A percentile compares a stretch with the other conserved stretches of the same genome.
These are phyloP conservation scores for Zophobas morio DNA, from an alignment of 1,140 invertebrate species.

Conservation along the genomic window DNA sequence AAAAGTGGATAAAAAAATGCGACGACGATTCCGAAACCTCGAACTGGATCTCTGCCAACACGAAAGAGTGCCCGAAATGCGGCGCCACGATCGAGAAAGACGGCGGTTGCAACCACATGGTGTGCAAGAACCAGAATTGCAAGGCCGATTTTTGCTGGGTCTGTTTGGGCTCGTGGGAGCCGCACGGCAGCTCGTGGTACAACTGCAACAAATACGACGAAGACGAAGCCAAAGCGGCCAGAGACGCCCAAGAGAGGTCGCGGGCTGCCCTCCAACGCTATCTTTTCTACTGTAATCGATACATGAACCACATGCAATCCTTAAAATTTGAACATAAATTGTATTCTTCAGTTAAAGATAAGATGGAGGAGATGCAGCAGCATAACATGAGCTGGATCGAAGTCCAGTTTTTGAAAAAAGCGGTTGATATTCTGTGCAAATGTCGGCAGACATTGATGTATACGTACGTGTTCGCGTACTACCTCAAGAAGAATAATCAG, in stretches of 20 bases:
- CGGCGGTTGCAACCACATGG: conserved; percentile 87
- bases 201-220: conserved; percentile 87
- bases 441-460: conserved; percentile 82
- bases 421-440: conserved; percentile 79
- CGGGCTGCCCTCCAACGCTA: conserved; percentile 94
- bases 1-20: conserved; percentile 85
- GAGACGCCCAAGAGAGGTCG: conserved; percentile 96
- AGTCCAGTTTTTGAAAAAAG: conserved; percentile 78
- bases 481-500: conserved; percentile 79
- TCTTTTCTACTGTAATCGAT: conserved; percentile 98
- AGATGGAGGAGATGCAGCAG: conserved; percentile 87
- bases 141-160: conserved; percentile 88
- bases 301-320: conserved; percentile 86
- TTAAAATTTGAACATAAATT: conserved; percentile 83
- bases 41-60: conserved; percentile 87
- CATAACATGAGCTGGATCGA: conserved; percentile 88
- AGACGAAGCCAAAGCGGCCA: conserved; percentile 95
- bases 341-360: conserved; percentile 74
- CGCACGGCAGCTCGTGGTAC: conserved; percentile 84
- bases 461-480: conserved; percentile 84
- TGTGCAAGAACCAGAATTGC: conserved; percentile 84
- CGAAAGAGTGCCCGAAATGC: conserved; percentile 86
- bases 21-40: conserved; percentile 87
- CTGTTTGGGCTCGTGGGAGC: conserved; percentile 84
- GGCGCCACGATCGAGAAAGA: conserved; percentile 84